phyloP scores from a whole-genome alignment of 2,113 vertebrate genomes.

The Lycaon pictus region DNA sequence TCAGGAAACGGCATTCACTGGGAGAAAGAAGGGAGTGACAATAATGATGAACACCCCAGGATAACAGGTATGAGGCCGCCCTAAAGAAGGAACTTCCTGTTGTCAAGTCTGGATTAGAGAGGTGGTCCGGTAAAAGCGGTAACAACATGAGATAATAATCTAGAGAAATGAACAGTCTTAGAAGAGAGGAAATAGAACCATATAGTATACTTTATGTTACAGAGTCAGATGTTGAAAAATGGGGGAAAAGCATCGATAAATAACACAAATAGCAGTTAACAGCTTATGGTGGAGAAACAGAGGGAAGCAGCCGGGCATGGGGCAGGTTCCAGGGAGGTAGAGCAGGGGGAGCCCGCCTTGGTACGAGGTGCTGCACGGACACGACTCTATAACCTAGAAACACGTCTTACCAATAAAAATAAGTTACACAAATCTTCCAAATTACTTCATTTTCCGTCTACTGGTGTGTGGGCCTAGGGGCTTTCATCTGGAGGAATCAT shows the following conservation, averaged over 20 bases:
- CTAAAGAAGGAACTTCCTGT: background rate
- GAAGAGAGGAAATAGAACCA: background rate
- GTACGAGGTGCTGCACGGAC: background rate
- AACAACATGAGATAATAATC: background rate
- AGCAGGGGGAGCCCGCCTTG: background rate
- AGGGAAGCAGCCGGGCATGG: background rate
- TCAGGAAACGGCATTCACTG: background rate
- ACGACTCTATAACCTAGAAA: background rate
- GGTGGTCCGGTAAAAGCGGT: background rate
- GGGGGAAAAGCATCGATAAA: background rate
- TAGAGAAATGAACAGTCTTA: background rate
- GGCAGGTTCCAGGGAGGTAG: background rate
- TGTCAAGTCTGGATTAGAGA: background rate
- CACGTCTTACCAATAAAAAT: background rate
- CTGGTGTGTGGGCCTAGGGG: background rate
- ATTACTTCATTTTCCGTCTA: background rate
- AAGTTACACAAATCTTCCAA: background rate
- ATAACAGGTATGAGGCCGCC: background rate
- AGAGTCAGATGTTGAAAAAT: background rate
- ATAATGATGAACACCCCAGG: accelerated
- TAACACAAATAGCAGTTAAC: background rate
- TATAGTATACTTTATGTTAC: background rate
- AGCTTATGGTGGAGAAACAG: background rate
- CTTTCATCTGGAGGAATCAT: background rate
- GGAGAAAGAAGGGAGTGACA: background rate